Base-by-base conservation (phyloP, 2,797 vertebrate genomes). In the Chelon labrosus region DNA sequence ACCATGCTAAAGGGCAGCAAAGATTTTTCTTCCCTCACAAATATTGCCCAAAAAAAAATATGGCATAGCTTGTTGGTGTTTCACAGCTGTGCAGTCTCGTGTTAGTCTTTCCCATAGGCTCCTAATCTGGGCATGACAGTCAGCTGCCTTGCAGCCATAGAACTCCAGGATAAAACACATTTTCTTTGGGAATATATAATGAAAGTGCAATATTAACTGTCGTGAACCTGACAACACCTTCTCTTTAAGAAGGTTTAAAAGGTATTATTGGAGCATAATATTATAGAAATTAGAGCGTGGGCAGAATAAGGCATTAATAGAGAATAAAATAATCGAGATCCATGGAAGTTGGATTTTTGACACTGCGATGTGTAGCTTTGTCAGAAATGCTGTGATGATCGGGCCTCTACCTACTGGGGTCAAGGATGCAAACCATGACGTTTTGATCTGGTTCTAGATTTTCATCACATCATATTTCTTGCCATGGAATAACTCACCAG, bases 1-100 rank as follows among this genome's bases (percentile, higher is more conserved):
- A 44, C 37, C 37, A 38, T 11, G 27, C 20, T 38, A 47, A 56
- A 60, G 58, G 54, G 53, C 44, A 68, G 47, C 17, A n/a, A 49
- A 49, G 22, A 14, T 7, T 53, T 22, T 22, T 22, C 4, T 53
- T 27, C 51, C 51, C 25, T 7, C 22, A 25, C 22, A 53, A 53
- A 53, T 25, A 14, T 14, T 16, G 6, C 51, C 22, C 22, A 13
- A 16, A 19, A 22, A 22, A 19, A 49, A 9, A 47, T 47, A n/a
- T 47, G n/a, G 46, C 46, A 49, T 10, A 19, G 3, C 16, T 49
- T 20, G 17, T 10, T 49, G 9, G n/a, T 49, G 46, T 49, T 9
- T 49, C 46, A 19, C 19, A n/a, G n/a, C 46, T 49, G 8, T 10
- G n/a, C 46, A 19, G 46, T 17, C 44, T n/a, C 16, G 8, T 42